Evolutionary conservation across 2,888 invertebrate genomes (phyloP), one percentile per base, ranked within the genome.

Genomic region (Amphimallon solstitiale): DNA sequence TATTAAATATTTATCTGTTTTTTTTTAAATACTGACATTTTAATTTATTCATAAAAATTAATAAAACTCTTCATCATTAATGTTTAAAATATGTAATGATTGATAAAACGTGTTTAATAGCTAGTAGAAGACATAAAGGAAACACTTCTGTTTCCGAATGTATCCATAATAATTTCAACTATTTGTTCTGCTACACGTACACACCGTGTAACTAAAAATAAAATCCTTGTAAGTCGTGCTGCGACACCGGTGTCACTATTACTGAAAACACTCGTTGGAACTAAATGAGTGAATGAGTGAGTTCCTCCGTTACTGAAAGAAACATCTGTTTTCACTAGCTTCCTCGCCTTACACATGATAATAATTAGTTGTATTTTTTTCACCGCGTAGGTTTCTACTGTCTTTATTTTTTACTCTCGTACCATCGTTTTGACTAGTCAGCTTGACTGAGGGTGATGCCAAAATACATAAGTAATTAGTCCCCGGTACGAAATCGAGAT

Each of bases 91-190:
- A n/a, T n/a, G n/a, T n/a, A n/a, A n/a, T n/a, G n/a, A n/a, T n/a
- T n/a, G n/a, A n/a, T n/a, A n/a, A n/a, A n/a, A n/a, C n/a, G n/a
- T n/a, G n/a, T n/a, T n/a, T n/a, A n/a, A n/a, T n/a, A n/a, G n/a
- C n/a, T n/a, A n/a, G n/a, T n/a, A n/a, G n/a, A n/a, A n/a, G n/a
- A n/a, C n/a, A n/a, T n/a, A n/a, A n/a, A n/a, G n/a, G 29, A 29
- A 29, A 29, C 6, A 29, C 29, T 29, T 46, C 63, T 15, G n/a
- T 43, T 35, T 29, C 46, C 29, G 35, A 37, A 48, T 23, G 49
- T 29, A 62, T 23, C 56, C 75, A 74, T 77, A 77, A 79, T 79
- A 78, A 79, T 79, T 77, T 75, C 75, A 76, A 71, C 74, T 76
- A 77, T 78, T 78, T 75, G 75, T 74, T 72, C 35, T 38, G n/a